Conservation (phyloP, 2,113 vertebrate species). For the Phaethon lepturus region DNA sequence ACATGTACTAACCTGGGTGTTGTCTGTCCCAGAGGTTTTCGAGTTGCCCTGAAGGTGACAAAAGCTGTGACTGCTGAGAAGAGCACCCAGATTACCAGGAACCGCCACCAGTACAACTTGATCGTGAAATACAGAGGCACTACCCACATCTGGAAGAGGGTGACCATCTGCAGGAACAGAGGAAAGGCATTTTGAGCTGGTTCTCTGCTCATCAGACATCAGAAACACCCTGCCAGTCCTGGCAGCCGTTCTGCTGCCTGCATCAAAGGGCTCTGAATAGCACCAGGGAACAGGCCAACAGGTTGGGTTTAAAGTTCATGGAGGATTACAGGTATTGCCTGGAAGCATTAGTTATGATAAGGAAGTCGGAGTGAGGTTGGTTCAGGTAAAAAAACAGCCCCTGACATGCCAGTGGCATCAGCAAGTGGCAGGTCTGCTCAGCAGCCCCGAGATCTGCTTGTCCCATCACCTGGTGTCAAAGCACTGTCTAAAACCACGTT, state of each 20-base stretch:
- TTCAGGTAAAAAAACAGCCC: neutral
- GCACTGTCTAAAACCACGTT: rapidly evolving
- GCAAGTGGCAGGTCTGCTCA: neutral
- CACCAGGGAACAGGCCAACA: neutral
- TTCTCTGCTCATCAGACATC: neutral
- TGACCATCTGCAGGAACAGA: conserved; percentile 88
- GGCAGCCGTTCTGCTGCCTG: neutral
- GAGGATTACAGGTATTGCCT: no score
- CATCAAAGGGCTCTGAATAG: neutral
- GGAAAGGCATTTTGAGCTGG: neutral
- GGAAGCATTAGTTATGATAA: neutral
- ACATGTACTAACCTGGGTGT: conserved; percentile 85
- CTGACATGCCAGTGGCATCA: neutral
- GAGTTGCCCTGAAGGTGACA: conserved; percentile 92
- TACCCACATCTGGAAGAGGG: conserved; percentile 99
- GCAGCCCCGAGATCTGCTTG: no score
- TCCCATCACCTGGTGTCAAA: neutral
- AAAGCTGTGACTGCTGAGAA: conserved; percentile 95
- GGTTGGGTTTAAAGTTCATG: neutral
- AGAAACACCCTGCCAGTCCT: neutral
- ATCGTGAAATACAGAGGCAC: conserved; percentile 98
- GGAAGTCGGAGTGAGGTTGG: neutral
- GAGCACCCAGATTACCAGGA: conserved; percentile 92
- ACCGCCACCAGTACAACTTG: conserved; percentile 98
- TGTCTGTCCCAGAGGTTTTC: conserved; percentile 93